Base-by-base conservation (phyloP, 1,140 invertebrate species). In the Aphelinus atriplicis region DNA sequence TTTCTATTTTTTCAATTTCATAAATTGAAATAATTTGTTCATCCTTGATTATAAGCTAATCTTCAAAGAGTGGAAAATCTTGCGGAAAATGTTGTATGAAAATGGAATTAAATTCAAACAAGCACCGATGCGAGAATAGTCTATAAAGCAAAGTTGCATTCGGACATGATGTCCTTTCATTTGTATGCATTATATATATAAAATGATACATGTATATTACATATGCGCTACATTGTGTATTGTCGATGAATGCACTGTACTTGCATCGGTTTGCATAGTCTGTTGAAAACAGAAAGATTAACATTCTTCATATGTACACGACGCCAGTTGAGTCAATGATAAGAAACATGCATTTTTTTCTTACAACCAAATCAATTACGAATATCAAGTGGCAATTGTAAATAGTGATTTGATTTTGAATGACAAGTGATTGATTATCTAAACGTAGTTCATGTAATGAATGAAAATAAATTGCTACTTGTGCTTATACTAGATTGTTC, bases 61-160 rank as follows among this genome's bases (percentile, higher is more conserved):
- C 48, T 76, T 66, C 45, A 58, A 61, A 51, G 46, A 67, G 57
- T 68, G 55, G 57, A 65, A 72, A 65, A 63, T 60, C 26, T 58
- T 61, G 58, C 47, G 51, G 9, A 68, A 64, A 77, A 61, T 60
- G 9, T 45, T 50, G 5, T 9, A n/a, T 57, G 55, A 70, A 77
- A 70, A 63, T 72, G 3, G 62, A 26, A 26, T 26, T 26, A 26
- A 26, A 26, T 26, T 26, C 46, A 42, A 50, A 6, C 6, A 45
- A 66, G 47, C 60, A 48, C 58, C 50, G 68, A 71, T 63, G 63
- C 50, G 55, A 70, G 61, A 66, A 65, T 65, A 75, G 61, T 75
- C 56, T 70, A 64, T 78, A 75, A 72, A 75, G 77, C 73, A 75
- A 75, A 72, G 68, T 78, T 78, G 73, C 65, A 78, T 75, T 78